Evolutionary conservation across 1,140 invertebrate genomes (phyloP).

Genomic region (Coenobita brevimanus): DNA sequence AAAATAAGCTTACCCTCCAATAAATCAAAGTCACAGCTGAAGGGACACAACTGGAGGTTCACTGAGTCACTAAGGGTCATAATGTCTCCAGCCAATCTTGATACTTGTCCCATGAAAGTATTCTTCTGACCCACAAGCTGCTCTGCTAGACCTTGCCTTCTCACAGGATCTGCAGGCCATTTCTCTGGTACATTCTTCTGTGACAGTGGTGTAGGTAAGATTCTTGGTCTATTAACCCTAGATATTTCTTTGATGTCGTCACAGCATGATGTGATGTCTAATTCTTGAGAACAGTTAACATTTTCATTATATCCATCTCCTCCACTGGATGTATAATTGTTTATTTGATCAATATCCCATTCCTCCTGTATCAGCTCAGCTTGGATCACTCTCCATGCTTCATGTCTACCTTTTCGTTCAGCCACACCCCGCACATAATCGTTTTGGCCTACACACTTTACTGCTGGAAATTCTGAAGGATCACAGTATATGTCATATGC

Average conservation of each 20-base stretch:
- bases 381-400: constrained; percentile 21
- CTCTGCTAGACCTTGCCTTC: neutral
- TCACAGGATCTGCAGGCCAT: neutral
- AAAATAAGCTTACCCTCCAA: constrained; percentile 5
- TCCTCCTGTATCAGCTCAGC: neutral
- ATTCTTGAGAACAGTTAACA: neutral
- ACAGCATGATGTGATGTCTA: neutral
- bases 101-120: constrained; percentile 26
- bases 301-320: neutral
- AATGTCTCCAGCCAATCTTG: constrained; percentile 12
- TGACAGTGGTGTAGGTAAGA: too few relatives aligned
- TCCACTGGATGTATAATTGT: neutral
- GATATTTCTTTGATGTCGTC: constrained; percentile 6
- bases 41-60: neutral
- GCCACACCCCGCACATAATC: constrained; percentile 20
- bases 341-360: constrained; percentile 8
- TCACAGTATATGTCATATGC: constrained; percentile 37
- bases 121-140: neutral
- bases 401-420: constrained; percentile 7
- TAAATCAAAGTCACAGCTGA: neutral
- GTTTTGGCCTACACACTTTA: neutral
- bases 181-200: too few relatives aligned
- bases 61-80: constrained; percentile 18
- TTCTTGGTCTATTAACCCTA: neutral
- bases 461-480: neutral